A percentile compares a stretch with the other conserved stretches of the same genome.
Conservation (phyloP, 23 tunicate genomes). For the Trididemnum nubilum region DNA sequence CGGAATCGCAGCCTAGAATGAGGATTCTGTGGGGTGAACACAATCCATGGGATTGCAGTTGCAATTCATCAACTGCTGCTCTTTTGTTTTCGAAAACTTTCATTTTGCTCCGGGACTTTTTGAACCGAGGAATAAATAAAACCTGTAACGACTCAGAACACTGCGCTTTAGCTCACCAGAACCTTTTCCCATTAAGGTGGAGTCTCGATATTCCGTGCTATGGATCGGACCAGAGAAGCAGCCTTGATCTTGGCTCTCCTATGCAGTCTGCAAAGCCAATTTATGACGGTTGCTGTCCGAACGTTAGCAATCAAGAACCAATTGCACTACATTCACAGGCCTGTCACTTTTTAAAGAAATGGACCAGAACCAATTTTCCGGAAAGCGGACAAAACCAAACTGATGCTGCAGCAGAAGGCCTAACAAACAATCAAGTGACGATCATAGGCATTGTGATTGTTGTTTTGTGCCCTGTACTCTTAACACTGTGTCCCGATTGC, state of each 20-base stretch:
- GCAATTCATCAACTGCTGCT: slow-evolving; percentile 5
- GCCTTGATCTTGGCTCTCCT: slow-evolving; percentile 1
- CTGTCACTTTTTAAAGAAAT: not conserved
- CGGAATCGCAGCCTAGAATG: not conserved
- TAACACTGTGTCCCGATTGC: slow-evolving; percentile 89
- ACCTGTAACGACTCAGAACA: not conserved
- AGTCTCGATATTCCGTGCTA: not conserved
- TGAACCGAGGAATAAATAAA: not conserved
- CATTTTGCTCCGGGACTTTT: slow-evolving; percentile 3
- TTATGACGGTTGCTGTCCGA: not conserved
- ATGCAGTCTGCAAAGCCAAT: not conserved
- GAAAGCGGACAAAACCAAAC: not conserved
- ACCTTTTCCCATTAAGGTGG: not conserved
- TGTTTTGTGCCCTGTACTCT: slow-evolving; percentile 45
- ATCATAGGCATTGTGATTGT: slow-evolving; percentile 73
- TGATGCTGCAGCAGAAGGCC: not conserved
- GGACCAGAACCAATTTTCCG: not conserved
- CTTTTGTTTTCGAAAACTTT: slow-evolving; percentile 18
- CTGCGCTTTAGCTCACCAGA: not conserved
- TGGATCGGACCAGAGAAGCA: not conserved
- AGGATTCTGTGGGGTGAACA: slow-evolving; percentile 47
- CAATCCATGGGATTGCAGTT: slow-evolving; percentile 68
- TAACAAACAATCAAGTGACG: slow-evolving; percentile 68
- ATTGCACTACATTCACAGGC: not conserved
- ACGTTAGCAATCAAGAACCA: not conserved